A percentile compares a stretch with the other conserved stretches of the same genome.
Evolutionary conservation across 35 echinoderm and acorn worm genomes (phyloP).

Genomic region (Apostichopus californicus): DNA sequence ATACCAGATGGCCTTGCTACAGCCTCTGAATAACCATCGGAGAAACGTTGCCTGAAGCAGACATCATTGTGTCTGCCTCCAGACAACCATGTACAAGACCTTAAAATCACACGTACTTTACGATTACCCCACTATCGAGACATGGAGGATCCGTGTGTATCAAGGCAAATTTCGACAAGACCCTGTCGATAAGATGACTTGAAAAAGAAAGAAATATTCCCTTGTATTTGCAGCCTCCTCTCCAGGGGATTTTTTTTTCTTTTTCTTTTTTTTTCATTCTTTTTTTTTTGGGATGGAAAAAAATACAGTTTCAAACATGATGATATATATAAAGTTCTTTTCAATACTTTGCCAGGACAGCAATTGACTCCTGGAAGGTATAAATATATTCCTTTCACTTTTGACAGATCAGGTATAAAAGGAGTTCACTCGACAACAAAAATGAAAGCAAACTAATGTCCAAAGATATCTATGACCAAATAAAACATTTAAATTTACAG

Average conservation of each 20-base stretch:
- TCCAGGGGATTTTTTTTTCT: neutral
- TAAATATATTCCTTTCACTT: too few species aligned
- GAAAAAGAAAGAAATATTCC: neutral
- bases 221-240: conserved; percentile 2
- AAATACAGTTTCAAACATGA: too few species aligned
- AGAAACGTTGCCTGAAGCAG: conserved; percentile 30
- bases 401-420: too few species aligned
- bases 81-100: conserved; percentile 36
- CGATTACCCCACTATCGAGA: conserved; percentile 23
- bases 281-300: too few species aligned
- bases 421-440: too few species aligned
- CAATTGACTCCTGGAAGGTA: too few species aligned
- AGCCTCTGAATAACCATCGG: conserved; percentile 17
- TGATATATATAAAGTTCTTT: too few species aligned
- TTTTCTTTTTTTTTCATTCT: too few species aligned
- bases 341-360: too few species aligned
- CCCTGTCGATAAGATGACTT: neutral
- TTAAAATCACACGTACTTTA: conserved; percentile 36
- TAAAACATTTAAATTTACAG: too few species aligned
- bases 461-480: too few species aligned
- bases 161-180: neutral
- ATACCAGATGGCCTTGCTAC: conserved; percentile 36
- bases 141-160: neutral
- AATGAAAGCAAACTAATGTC: too few species aligned
- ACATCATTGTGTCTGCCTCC: conserved; percentile 29